Conservation (phyloP, 2,888 invertebrate species). For the Colostygia pectinataria region DNA sequence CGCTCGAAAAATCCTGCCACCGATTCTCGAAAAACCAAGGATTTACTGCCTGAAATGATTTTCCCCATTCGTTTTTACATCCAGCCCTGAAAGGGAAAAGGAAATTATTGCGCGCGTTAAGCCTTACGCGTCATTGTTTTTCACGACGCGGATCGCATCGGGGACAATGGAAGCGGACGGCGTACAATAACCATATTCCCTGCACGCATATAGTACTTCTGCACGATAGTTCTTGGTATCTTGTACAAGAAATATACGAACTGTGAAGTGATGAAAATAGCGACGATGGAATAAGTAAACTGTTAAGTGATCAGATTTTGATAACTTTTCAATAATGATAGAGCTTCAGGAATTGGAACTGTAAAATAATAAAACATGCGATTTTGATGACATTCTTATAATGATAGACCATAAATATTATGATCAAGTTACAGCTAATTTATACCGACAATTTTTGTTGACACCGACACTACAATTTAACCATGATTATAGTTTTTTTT, state of each 20-base stretch:
- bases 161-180: slow-evolving; percentile 29
- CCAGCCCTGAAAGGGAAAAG: slow-evolving; percentile 28
- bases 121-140: slow-evolving; percentile 33
- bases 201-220: slow-evolving; percentile 1
- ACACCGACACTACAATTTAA: too few relatives aligned
- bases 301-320: too few relatives aligned
- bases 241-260: background rate
- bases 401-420: too few relatives aligned
- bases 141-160: slow-evolving; percentile 29
- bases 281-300: too few relatives aligned
- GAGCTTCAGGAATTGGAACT: too few relatives aligned
- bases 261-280: too few relatives aligned
- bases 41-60: slow-evolving; percentile 5
- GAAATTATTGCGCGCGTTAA: slow-evolving; percentile 30
- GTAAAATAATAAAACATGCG: too few relatives aligned
- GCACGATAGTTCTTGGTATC: background rate
- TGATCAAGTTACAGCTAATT: too few relatives aligned
- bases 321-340: too few relatives aligned
- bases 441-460: too few relatives aligned
- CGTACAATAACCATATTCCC: slow-evolving; percentile 21
- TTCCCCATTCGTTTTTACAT: slow-evolving; percentile 5
- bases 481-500: too few relatives aligned
- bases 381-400: too few relatives aligned
- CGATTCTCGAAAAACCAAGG: background rate
- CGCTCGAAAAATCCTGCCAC: background rate